Evolutionary conservation across 2,113 vertebrate species (phyloP), one percentile per base, ranked within the genome.

Genomic region (Siphamia tubifer): DNA sequence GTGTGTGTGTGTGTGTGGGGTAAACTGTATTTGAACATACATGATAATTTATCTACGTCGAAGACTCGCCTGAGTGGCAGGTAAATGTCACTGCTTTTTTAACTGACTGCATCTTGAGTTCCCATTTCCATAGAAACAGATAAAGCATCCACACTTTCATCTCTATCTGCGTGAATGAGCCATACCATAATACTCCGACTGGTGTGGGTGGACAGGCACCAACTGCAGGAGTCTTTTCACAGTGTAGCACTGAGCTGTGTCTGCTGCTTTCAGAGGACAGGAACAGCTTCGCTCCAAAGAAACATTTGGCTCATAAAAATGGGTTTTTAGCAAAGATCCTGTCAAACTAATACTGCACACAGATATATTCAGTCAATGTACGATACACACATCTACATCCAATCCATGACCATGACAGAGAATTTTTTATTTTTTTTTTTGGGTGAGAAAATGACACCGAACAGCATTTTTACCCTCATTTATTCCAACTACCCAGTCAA

Each of bases 61-160:
- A 58, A 12, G 49, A 23, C 42, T 4, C 35, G 58, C 62, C 55
- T 38, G 32, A 62, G 57, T 57, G 6, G 52, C 63, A 52, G 48
- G 56, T 68, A 78, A 81, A 66, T 75, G 68, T 71, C 45, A 77
- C 11, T 34, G 48, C 77, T 84, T 75, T 54, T 4, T 24, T 40
- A 21, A 39, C 63, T 11, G 34, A 48, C 55, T 74, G 68, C n/a
- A 10, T 77, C 72, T 83, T 19, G 63, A 77, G 60, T 63, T 71
- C 32, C 19, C 0, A 85, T 87, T 80, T 63, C 87, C 80, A 88
- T 83, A 68, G 87, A 68, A 85, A 89, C 87, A 73, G 68, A 72
- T 35, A 51, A 77, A 76, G 55, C 71, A 45, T 47, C 35, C 83
- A 75, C 79, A 67, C 45, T 66, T 42, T 69, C 58, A 69, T 68